Evolutionary conservation across 1,140 invertebrate species (phyloP).

Genomic region (Bilobella aurantiaca): DNA sequence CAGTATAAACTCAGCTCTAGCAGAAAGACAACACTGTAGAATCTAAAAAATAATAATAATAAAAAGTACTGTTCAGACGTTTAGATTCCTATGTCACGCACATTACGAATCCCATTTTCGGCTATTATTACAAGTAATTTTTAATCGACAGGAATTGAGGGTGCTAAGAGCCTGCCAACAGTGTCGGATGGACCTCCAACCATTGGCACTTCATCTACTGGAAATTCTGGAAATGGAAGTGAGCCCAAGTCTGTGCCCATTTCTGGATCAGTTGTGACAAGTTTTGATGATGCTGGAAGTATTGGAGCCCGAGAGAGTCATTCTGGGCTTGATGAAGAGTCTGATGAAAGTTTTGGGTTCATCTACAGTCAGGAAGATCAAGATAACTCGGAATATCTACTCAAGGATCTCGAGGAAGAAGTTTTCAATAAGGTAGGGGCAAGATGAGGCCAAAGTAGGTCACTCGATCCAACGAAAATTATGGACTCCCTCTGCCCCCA

Average conservation of each 20-base stretch:
- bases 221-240: background rate
- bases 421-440: conserved; percentile 31
- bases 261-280: background rate
- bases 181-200: too few relatives aligned
- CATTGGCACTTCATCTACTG: background rate
- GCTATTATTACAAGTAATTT: too few relatives aligned
- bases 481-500: background rate
- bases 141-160: too few relatives aligned
- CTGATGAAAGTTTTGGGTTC: conserved; percentile 27
- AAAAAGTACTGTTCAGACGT: too few relatives aligned
- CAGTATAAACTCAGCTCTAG: too few relatives aligned
- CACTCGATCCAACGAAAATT: background rate
- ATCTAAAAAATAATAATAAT: too few relatives aligned
- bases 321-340: conserved; percentile 6
- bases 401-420: conserved; percentile 28
- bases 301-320: background rate
- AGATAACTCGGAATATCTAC: conserved; percentile 28
- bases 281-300: background rate
- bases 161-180: too few relatives aligned
- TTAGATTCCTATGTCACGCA: too few relatives aligned
- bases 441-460: background rate
- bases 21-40: too few relatives aligned
- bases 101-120: too few relatives aligned
- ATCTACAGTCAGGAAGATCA: conserved; percentile 20
- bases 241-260: background rate